phyloP scores from a whole-genome alignment of 2,797 vertebrate genomes.

The Kryptolebias ocellatus region DNA sequence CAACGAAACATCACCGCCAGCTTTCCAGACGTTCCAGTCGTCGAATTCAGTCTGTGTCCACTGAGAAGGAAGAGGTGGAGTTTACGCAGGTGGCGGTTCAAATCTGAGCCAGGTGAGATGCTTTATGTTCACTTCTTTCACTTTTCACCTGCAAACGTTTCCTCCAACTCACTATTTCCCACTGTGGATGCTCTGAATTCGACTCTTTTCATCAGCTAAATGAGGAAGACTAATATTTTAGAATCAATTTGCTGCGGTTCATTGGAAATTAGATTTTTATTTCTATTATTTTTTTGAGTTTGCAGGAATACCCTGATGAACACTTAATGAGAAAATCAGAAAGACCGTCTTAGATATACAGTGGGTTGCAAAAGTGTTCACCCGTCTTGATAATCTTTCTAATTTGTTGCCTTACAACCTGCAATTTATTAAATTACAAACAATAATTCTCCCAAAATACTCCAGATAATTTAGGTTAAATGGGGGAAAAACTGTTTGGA shows the following conservation, averaged over 20 bases:
- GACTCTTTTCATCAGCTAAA: background rate
- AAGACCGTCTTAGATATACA: background rate
- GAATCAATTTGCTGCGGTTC: background rate
- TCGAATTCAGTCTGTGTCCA: conserved; percentile 53
- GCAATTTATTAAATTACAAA: no score
- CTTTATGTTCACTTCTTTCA: background rate
- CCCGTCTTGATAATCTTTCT: background rate
- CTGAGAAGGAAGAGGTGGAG: conserved; percentile 46
- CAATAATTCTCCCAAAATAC: no score
- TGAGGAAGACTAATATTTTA: background rate
- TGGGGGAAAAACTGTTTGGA: no score
- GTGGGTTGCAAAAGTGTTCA: background rate
- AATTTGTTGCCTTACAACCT: no score
- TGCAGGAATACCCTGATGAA: no score
- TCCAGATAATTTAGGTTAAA: no score
- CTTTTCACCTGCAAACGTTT: conserved; percentile 6
- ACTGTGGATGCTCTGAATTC: background rate
- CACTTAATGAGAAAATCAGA: background rate
- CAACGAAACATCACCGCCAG: conserved; percentile 51
- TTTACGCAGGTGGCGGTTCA: conserved; percentile 2
- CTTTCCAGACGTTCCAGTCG: conserved; percentile 31
- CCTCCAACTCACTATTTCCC: conserved; percentile 7
- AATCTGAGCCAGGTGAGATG: conserved; percentile 7
- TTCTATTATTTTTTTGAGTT: no score
- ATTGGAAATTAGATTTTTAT: no score